phyloP scores from a whole-genome alignment of 2,888 invertebrate genomes.

The Plemyria rubiginata region DNA sequence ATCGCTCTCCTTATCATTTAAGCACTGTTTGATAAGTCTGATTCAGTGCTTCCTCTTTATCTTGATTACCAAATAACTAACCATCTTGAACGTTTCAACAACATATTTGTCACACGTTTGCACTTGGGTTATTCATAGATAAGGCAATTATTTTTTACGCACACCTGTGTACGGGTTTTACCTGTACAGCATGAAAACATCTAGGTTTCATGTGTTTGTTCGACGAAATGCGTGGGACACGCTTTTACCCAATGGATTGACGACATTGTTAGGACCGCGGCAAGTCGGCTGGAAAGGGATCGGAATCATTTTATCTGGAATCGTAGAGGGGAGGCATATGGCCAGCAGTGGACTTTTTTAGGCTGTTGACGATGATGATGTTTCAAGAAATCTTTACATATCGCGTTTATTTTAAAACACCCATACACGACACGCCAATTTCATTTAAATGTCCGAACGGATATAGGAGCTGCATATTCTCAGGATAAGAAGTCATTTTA shows the following conservation, averaged over 20 bases:
- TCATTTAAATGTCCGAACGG: slow-evolving; percentile 28
- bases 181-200: too few species aligned
- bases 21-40: too few species aligned
- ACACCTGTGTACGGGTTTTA: too few species aligned
- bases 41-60: slow-evolving; percentile 3
- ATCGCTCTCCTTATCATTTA: slow-evolving; percentile 27
- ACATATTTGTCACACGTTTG: not conserved
- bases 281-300: too few species aligned
- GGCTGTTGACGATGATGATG: too few species aligned
- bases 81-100: not conserved
- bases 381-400: not conserved
- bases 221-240: too few species aligned
- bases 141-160: not conserved
- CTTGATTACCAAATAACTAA: not conserved
- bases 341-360: too few species aligned
- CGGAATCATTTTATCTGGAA: too few species aligned
- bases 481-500: slow-evolving; percentile 45
- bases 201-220: too few species aligned
- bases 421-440: slow-evolving; percentile 25
- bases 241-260: too few species aligned
- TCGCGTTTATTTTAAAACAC: slow-evolving; percentile 13
- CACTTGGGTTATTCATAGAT: not conserved
- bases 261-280: too few species aligned
- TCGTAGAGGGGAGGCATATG: too few species aligned
- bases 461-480: slow-evolving; percentile 40